Evolutionary conservation across 2,113 vertebrate genomes (phyloP).

Genomic region (human (Homo sapiens)): GRCh38 chr7:103065001-103065500

Average conservation of each 20-base stretch:
- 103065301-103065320: neutral
- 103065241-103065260: neutral
- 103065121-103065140: neutral
- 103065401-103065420: neutral
- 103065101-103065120: neutral
- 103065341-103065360: slow-evolving; percentile 22
- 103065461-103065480: neutral
- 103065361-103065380: neutral
- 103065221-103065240: neutral
- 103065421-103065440: neutral
- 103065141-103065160: neutral
- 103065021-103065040: neutral
- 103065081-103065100: neutral
- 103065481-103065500: neutral
- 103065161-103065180: neutral
- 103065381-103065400: neutral
- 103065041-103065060: neutral
- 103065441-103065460: neutral
- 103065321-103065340: neutral
- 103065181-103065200: neutral
- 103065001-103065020: slow-evolving; percentile 24
- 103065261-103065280: neutral
- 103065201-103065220: neutral
- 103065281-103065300: neutral
- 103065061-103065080: neutral